Conservation (phyloP, 2,797 vertebrate genomes). For the Lutjanus campechanus region DNA sequence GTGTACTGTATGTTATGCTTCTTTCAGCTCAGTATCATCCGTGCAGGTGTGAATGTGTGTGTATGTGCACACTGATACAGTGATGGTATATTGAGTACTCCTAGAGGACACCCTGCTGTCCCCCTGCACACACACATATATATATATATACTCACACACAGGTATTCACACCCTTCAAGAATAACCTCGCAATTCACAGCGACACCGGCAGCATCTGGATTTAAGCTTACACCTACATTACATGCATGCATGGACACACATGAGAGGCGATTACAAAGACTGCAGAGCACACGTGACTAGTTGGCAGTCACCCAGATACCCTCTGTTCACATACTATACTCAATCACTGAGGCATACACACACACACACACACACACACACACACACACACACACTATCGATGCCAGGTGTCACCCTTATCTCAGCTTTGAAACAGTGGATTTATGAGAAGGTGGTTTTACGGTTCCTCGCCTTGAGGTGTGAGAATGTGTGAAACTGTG, state of each 20-base stretch:
- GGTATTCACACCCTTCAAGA: constrained; percentile 42
- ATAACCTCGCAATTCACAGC: constrained; percentile 30
- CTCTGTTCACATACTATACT: constrained; percentile 36
- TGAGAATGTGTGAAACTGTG: neutral
- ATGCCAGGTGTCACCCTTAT: constrained; percentile 41
- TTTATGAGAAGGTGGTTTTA: constrained; percentile 38
- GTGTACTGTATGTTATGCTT: neutral
- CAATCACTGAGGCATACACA: constrained; percentile 23
- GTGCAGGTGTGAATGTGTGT: constrained; percentile 15
- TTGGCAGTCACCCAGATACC: constrained; percentile 54
- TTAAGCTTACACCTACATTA: constrained; percentile 35
- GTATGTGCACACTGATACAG: neutral
- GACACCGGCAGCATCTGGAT: constrained; percentile 40
- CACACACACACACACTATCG: constrained; percentile 15
- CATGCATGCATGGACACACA: constrained; percentile 51
- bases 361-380: constrained; percentile 19
- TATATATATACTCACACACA: neutral
- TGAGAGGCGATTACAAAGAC: constrained; percentile 38
- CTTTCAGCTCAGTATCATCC: constrained; percentile 6
- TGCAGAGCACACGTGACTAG: constrained; percentile 54
- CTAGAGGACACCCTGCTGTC: constrained; percentile 45
- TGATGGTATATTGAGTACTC: constrained; percentile 22
- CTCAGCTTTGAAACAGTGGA: constrained; percentile 18
- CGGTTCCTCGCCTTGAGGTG: constrained; percentile 12
- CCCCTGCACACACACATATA: constrained; percentile 18